These are phyloP conservation scores for Sandelia bainsii DNA, from an alignment of 2,797 vertebrate species.

Conservation along the genomic window DNA sequence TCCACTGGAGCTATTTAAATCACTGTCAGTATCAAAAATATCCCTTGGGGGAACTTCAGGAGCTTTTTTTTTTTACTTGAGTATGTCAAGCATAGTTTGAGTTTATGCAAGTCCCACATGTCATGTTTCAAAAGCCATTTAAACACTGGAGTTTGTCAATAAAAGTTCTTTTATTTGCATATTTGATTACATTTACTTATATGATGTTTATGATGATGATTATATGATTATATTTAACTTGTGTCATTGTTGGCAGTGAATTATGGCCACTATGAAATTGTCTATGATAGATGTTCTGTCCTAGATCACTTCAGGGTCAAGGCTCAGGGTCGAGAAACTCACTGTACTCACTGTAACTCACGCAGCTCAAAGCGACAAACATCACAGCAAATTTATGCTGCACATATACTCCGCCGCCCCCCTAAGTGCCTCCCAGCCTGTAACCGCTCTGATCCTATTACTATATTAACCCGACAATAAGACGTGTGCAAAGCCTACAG, in stretches of 20 bases:
- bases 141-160: no score
- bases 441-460: conserved; percentile 44
- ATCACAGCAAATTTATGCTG: conserved; percentile 28
- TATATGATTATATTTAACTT: not conserved
- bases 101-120: no score
- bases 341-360: conserved; percentile 31
- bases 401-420: conserved; percentile 13
- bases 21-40: not conserved
- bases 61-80: no score
- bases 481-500: conserved; percentile 28
- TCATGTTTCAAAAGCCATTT: no score
- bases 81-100: no score
- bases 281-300: conserved; percentile 11
- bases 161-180: no score
- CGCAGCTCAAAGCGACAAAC: conserved; percentile 42
- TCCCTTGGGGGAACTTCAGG: not conserved
- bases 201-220: no score
- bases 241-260: not conserved
- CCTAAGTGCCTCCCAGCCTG: conserved; percentile 14
- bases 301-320: conserved; percentile 44
- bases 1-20: not conserved
- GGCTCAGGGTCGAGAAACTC: conserved; percentile 16
- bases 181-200: no score
- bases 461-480: conserved; percentile 40
- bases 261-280: conserved; percentile 11